A percentile compares a stretch with the other conserved stretches of the same genome.
Evolutionary conservation across 2,797 vertebrate species (phyloP).

Genomic region (Cynodonichthys magdalenae): DNA sequence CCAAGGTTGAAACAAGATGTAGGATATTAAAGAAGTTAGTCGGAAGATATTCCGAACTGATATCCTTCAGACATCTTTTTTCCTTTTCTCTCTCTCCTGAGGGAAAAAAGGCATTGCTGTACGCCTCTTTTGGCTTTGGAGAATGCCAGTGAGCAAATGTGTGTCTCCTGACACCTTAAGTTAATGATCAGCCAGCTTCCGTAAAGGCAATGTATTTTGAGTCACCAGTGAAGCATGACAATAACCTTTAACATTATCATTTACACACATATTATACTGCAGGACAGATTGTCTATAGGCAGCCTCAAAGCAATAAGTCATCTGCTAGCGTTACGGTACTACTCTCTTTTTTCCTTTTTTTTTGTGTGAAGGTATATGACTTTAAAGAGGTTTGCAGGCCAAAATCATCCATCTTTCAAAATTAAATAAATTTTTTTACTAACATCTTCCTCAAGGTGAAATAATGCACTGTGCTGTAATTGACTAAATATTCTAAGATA

Average conservation of each 20-base stretch:
- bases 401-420: constrained; percentile 72
- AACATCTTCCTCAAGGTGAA: constrained; percentile 73
- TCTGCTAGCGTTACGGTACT: constrained; percentile 61
- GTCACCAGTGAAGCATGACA: constrained; percentile 74
- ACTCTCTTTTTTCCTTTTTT: constrained; percentile 51
- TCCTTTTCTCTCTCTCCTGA: constrained; percentile 14
- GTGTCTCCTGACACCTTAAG: constrained; percentile 76
- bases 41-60: constrained; percentile 36
- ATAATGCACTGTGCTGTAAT: constrained; percentile 63
- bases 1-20: constrained; percentile 60
- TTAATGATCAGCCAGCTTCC: constrained; percentile 77
- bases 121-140: constrained; percentile 65
- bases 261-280: constrained; percentile 76
- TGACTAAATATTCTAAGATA: constrained; percentile 62
- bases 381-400: constrained; percentile 68
- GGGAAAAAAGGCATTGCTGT: constrained; percentile 44
- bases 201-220: constrained; percentile 72
- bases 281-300: constrained; percentile 78
- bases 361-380: constrained; percentile 65
- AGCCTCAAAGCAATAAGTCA: constrained; percentile 72
- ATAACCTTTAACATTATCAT: constrained; percentile 84
- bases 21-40: constrained; percentile 23
- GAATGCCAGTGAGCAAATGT: constrained; percentile 75
- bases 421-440: constrained; percentile 65
- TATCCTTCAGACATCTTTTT: constrained; percentile 44